Percentiles rank a stretch among this genome's conserved stretches.
Evolutionary conservation across 2,113 vertebrate species (phyloP).

Genomic region (Octodon degus): DNA sequence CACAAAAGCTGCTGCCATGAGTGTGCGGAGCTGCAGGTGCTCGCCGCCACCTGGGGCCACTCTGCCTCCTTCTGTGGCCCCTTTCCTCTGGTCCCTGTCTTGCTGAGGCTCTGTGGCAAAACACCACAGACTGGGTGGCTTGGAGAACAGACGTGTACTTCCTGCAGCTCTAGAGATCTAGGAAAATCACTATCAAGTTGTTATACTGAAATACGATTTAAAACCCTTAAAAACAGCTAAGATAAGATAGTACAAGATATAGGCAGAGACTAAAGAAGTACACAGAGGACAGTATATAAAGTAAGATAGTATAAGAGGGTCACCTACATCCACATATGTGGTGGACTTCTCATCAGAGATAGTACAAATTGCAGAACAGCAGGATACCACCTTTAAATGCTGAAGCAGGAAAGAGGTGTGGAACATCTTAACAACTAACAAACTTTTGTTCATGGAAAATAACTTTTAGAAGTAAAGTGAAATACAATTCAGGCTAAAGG

Average conservation of each 20-base stretch:
- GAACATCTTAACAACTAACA: background rate
- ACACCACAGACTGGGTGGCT: background rate
- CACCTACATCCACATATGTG: background rate
- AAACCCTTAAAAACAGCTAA: constrained; percentile 7
- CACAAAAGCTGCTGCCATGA: background rate
- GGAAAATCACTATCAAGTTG: background rate
- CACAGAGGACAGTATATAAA: background rate
- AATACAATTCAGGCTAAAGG: background rate
- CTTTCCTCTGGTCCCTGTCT: background rate
- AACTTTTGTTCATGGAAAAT: background rate
- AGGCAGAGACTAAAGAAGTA: background rate
- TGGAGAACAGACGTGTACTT: background rate
- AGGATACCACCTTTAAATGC: background rate
- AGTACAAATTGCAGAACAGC: background rate
- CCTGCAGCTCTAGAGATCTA: background rate
- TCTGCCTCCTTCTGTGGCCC: background rate
- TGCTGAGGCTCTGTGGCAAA: background rate
- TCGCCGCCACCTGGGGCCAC: too few relatives aligned
- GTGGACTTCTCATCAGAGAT: background rate
- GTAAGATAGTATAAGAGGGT: background rate
- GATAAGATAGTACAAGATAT: background rate
- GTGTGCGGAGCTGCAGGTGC: background rate
- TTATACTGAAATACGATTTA: background rate
- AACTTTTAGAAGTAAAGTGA: background rate
- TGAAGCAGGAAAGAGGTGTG: background rate